Conservation (phyloP, 2,797 vertebrate genomes). For the Podargus strigoides region DNA sequence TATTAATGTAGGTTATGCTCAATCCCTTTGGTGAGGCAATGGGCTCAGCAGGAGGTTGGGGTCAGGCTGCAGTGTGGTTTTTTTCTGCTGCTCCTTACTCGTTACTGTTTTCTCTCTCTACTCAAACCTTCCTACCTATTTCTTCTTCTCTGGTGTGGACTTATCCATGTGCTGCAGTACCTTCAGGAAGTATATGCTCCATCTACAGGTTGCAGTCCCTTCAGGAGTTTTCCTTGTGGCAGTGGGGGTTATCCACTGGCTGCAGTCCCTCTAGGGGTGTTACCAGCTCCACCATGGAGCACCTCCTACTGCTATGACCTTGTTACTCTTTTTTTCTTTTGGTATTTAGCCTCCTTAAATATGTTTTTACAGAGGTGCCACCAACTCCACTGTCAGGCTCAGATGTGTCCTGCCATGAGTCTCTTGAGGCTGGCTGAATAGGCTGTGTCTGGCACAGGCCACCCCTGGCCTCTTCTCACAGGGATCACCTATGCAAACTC, state of each 20-base stretch:
- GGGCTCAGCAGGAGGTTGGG: background rate
- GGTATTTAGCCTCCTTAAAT: background rate
- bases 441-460: background rate
- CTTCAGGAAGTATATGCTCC: background rate
- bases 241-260: too few species aligned
- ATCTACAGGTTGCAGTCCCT: background rate
- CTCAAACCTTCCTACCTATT: background rate
- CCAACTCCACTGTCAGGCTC: background rate
- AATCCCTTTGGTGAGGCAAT: background rate
- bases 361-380: background rate
- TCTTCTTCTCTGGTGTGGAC: background rate
- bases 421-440: background rate
- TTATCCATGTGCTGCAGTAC: background rate
- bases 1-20: background rate
- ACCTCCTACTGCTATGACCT: background rate
- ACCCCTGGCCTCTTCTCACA: background rate
- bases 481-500: accelerated
- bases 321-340: background rate
- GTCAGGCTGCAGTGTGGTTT: background rate
- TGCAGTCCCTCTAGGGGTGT: background rate
- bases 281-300: background rate
- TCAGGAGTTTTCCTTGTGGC: background rate
- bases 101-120: background rate
- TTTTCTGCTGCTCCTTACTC: background rate
- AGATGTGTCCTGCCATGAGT: background rate